A percentile compares a stretch with the other conserved stretches of the same genome.
phyloP scores from a whole-genome alignment of 2,888 invertebrate species.

The Pollenia griseotomentosa region DNA sequence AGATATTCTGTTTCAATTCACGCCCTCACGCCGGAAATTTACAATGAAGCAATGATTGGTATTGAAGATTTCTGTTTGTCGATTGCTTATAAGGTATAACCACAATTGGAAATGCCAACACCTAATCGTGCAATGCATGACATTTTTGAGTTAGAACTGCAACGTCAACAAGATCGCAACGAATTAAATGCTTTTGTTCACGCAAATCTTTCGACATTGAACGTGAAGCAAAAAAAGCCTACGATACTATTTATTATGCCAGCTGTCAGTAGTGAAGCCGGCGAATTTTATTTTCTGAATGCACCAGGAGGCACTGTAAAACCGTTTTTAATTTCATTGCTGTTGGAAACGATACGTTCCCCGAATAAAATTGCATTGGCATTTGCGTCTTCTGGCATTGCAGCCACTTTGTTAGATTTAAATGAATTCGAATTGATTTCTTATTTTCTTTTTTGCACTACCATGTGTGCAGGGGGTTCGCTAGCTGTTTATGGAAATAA shows the following conservation, averaged over 20 bases:
- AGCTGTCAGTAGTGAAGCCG: not conserved
- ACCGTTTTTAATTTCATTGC: constrained; percentile 20
- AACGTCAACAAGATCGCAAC: constrained; percentile 55
- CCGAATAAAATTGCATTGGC: constrained; percentile 18
- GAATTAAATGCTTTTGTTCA: constrained; percentile 26
- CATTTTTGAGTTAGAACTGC: constrained; percentile 48
- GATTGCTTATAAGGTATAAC: constrained; percentile 31
- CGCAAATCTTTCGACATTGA: constrained; percentile 55
- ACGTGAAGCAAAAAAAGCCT: too few species aligned
- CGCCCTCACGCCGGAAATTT: constrained; percentile 51
- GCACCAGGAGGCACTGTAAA: not conserved
- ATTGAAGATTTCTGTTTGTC: constrained; percentile 53
- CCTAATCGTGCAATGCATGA: constrained; percentile 46
- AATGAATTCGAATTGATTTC: too few species aligned
- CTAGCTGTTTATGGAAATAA: too few species aligned
- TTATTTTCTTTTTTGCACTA: too few species aligned
- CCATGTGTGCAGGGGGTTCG: too few species aligned
- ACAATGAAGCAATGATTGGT: constrained; percentile 53
- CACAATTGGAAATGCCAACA: not conserved
- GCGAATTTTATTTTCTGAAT: constrained; percentile 2
- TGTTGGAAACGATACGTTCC: constrained; percentile 17
- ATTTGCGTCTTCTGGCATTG: constrained; percentile 23
- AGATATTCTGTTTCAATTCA: constrained; percentile 63
- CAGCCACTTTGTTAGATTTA: constrained; percentile 7
- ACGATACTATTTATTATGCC: too few species aligned